A percentile compares a stretch with the other conserved stretches of the same genome.
Conservation (phyloP, 2,888 invertebrate genomes). For the Platerodrilus igneus region DNA sequence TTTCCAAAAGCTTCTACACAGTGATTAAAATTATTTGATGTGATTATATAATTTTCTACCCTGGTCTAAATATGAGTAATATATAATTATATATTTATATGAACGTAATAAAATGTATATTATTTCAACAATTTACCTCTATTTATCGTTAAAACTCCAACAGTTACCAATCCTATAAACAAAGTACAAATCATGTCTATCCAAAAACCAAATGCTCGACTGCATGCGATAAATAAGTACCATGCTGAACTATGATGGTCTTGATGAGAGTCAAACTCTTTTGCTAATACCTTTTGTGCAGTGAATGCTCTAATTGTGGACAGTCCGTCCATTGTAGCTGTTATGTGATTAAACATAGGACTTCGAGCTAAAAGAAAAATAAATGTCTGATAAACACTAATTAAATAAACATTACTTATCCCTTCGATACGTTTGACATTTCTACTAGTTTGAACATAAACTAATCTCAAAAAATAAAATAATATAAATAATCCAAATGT, state of each 20-base stretch:
- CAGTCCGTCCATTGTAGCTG: constrained; percentile 70
- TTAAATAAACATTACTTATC: no score
- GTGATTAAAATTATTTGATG: no score
- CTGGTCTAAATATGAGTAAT: no score
- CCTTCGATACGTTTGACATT: constrained; percentile 67
- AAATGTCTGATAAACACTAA: constrained; percentile 32
- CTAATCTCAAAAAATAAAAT: constrained; percentile 48
- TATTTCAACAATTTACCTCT: no score
- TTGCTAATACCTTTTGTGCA: constrained; percentile 58
- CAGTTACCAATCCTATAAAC: no score
- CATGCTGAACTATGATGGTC: constrained; percentile 68
- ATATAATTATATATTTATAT: no score
- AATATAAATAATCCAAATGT: constrained; percentile 58
- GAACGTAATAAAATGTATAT: no score
- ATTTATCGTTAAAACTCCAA: no score
- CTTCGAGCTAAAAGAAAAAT: no score
- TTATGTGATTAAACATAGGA: constrained; percentile 72
- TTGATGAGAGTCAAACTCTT: constrained; percentile 59
- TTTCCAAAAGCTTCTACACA: no score
- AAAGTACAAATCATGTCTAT: constrained; percentile 36
- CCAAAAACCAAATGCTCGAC: constrained; percentile 37
- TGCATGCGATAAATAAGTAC: constrained; percentile 61
- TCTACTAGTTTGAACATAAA: constrained; percentile 46
- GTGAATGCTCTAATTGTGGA: constrained; percentile 70
- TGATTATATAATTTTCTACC: no score